phyloP scores from a whole-genome alignment of 1,140 invertebrate species.

The Marisa cornuarietis region DNA sequence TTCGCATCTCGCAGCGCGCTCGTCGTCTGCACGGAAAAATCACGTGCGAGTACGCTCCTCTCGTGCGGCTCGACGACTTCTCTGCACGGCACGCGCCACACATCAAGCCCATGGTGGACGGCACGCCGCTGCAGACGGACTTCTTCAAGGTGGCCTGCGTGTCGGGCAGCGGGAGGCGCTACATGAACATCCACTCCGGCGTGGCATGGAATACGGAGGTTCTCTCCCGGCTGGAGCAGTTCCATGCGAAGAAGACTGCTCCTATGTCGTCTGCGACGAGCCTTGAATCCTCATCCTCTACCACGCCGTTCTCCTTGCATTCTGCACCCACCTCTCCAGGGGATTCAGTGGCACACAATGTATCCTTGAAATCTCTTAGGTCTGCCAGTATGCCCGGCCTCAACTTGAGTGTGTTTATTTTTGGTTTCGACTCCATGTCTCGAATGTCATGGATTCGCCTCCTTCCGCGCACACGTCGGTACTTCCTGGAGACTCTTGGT shows the following conservation, averaged over 20 bases:
- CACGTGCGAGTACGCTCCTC: conserved; percentile 50
- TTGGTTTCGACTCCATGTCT: conserved; percentile 89
- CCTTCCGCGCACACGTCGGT: conserved; percentile 83
- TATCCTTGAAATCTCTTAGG: no score
- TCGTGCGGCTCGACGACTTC: conserved; percentile 43
- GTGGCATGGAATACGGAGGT: conserved; percentile 41
- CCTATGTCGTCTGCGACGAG: no score
- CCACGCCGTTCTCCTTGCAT: not conserved
- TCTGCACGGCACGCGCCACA: conserved; percentile 30
- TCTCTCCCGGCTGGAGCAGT: conserved; percentile 14
- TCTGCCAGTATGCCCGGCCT: not conserved
- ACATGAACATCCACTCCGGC: conserved; percentile 57
- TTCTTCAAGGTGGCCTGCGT: conserved; percentile 57
- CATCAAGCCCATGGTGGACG: conserved; percentile 47
- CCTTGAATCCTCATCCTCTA: no score
- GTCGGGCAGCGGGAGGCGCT: conserved; percentile 43
- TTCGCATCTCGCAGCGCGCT: conserved; percentile 38
- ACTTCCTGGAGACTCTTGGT: conserved; percentile 76
- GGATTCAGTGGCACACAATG: not conserved
- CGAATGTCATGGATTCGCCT: conserved; percentile 86
- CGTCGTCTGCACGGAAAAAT: conserved; percentile 49
- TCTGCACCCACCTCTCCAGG: not conserved
- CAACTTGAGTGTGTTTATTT: conserved; percentile 82
- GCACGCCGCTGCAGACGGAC: conserved; percentile 44
- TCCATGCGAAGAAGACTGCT: not conserved